These are phyloP conservation scores for Plagodis dolabraria DNA, from an alignment of 2,888 invertebrate species.

Conservation along the genomic window DNA sequence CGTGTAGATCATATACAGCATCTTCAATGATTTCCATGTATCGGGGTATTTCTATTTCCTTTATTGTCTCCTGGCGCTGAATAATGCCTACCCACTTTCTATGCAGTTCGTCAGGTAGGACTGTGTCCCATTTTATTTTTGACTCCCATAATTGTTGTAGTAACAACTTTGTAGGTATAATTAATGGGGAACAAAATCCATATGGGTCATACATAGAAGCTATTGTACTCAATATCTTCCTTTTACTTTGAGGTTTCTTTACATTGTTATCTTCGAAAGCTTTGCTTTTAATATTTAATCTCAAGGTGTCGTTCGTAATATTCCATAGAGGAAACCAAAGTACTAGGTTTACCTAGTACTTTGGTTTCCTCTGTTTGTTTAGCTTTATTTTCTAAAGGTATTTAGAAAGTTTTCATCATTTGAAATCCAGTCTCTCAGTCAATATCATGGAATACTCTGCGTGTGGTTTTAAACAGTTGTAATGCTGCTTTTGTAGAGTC, in stretches of 20 bases:
- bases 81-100: neutral
- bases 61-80: neutral
- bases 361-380: neutral
- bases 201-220: constrained; percentile 33
- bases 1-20: neutral
- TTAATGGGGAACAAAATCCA: constrained; percentile 29
- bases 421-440: constrained; percentile 12
- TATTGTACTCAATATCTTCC: constrained; percentile 17
- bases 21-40: neutral
- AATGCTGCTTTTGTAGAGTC: neutral
- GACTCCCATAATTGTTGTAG: constrained; percentile 26
- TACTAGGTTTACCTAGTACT: neutral
- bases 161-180: constrained; percentile 26
- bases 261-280: neutral
- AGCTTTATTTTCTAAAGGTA: neutral
- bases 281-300: neutral
- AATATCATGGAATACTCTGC: neutral
- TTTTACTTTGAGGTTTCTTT: constrained; percentile 8
- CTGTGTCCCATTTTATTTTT: constrained; percentile 28
- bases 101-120: constrained; percentile 8
- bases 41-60: neutral
- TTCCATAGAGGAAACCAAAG: too few species aligned
- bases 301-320: neutral
- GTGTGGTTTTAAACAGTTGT: neutral
- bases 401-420: constrained; percentile 2